Evolutionary conservation across 2,888 invertebrate genomes (phyloP).

Genomic region (Congeria kusceri): DNA sequence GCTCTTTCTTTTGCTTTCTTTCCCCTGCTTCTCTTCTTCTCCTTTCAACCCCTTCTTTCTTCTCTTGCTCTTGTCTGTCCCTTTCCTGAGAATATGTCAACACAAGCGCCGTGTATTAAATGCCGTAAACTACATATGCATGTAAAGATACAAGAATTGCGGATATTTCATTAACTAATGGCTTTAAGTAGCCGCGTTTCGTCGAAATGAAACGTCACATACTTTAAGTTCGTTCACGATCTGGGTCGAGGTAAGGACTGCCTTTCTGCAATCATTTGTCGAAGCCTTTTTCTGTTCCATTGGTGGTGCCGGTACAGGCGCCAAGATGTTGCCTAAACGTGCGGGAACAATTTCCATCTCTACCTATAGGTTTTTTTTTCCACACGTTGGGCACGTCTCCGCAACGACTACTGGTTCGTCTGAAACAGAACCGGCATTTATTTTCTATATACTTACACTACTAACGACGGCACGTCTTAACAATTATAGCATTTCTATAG

Average conservation of each 20-base stretch:
- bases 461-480: no score
- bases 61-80: constrained; percentile 4
- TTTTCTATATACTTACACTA: no score
- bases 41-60: not conserved
- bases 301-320: not conserved
- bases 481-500: no score
- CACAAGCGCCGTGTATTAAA: not conserved
- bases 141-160: no score
- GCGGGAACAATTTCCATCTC: not conserved
- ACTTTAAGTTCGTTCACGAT: not conserved
- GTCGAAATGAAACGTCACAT: not conserved
- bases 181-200: no score
- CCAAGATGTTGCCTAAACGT: not conserved
- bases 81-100: not conserved
- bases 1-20: not conserved
- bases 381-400: not conserved
- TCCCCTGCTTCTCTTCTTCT: not conserved
- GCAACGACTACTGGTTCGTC: not conserved
- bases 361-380: not conserved
- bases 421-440: not conserved
- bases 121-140: not conserved
- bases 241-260: no score
- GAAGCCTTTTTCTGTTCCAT: not conserved
- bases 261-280: not conserved
- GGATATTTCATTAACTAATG: no score